Base-by-base conservation (phyloP, 1,140 invertebrate species). In the Heterodera schachtii region DNA sequence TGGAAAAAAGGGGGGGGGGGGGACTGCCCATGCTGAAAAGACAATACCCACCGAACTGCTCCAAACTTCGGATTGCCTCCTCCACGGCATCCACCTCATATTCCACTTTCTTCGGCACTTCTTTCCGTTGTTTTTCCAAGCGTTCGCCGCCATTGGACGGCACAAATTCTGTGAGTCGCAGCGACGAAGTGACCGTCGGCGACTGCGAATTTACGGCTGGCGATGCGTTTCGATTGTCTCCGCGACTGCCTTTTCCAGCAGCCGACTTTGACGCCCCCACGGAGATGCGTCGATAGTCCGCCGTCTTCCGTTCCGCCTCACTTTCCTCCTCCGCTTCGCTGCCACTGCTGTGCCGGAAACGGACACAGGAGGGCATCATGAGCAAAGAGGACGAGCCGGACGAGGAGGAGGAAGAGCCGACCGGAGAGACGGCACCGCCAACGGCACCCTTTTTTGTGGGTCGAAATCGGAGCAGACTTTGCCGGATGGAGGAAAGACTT, bases 11-110 rank as follows among this genome's bases (percentile, higher is more conserved):
- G 31, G 31, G 31, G 31, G 31, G 31, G 31, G 31, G 31, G 31
- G 0, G 31, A 31, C 31, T 31, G 31, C 31, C 31, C 31, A 31
- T 31, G 31, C 31, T 31, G 31, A 31, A 31, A 31, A 16, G 70
- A 31, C 19, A 75, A 81, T 70, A 52, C 64, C 41, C 57, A 85
- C 84, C 84, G 80, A 85, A 85, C 44, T 70, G 41, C 49, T 85
- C 84, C 13, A 85, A 67, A 76, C 80, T 82, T 1, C 85, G 52
- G 49, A 85, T 85, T 19, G 84, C 84, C 69, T 82, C 84, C 49
- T 85, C 84, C 3, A 85, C 84, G 21, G 84, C 69, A 79, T 85
- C 84, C n/a, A 77, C 19, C 66, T 70, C 74, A 3, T 79, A n/a
- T 3, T 46, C 64, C 46, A 6, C 47, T 31, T 77, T 77, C 41